These are phyloP conservation scores for Ochropacha duplaris DNA, from an alignment of 2,888 invertebrate genomes.

Conservation along the genomic window DNA sequence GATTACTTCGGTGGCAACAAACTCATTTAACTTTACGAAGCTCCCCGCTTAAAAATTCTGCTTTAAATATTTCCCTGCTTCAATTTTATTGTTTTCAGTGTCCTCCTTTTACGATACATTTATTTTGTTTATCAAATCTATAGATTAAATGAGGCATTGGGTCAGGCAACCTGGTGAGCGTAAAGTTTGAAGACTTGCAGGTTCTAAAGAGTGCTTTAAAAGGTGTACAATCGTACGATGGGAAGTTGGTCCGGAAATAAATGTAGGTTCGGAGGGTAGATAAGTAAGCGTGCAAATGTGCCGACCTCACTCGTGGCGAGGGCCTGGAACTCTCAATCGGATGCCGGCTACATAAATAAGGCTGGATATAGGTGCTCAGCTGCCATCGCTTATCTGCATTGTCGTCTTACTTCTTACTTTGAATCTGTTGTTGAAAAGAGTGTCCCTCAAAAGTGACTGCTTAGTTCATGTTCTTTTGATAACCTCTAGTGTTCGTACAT, in stretches of 20 bases:
- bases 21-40: constrained; percentile 80
- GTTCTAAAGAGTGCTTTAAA: constrained; percentile 16
- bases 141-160: constrained; percentile 55
- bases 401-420: constrained; percentile 58
- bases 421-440: constrained; percentile 45
- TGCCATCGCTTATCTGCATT: constrained; percentile 56
- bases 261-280: constrained; percentile 75
- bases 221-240: constrained; percentile 53
- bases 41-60: constrained; percentile 66
- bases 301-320: constrained; percentile 48
- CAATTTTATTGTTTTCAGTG: constrained; percentile 72
- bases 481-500: neutral
- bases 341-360: constrained; percentile 79
- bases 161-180: constrained; percentile 19
- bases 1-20: constrained; percentile 69
- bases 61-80: constrained; percentile 67
- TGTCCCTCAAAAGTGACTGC: constrained; percentile 13
- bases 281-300: constrained; percentile 70
- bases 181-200: constrained; percentile 10
- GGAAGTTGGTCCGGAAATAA: constrained; percentile 75
- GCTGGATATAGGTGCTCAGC: constrained; percentile 61
- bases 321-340: constrained; percentile 71
- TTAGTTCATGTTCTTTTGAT: neutral
- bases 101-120: constrained; percentile 71
- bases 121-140: constrained; percentile 68